Evolutionary conservation across 2,113 vertebrate species (phyloP).

Genomic region (Rhadina sibilatrix): DNA sequence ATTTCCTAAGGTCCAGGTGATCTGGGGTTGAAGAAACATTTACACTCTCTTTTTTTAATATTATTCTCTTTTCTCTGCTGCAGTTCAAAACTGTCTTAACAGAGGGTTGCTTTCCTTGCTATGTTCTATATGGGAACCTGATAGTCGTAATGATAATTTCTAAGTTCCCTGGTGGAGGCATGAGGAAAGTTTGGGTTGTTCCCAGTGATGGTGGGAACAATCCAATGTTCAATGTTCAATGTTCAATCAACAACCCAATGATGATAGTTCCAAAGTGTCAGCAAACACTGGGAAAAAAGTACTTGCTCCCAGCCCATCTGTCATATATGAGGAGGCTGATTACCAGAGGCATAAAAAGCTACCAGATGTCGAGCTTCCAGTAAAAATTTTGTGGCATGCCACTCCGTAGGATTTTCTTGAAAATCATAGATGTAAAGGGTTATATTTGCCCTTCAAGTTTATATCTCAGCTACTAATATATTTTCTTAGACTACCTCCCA

Average conservation of each 20-base stretch:
- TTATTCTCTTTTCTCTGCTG: not conserved
- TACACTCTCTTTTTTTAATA: not conserved
- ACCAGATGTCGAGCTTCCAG: not conserved
- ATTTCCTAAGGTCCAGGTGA: not conserved
- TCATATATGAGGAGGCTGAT: not conserved
- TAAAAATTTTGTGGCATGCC: not conserved
- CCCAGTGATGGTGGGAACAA: not conserved
- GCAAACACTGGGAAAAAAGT: not conserved
- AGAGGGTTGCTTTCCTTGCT: not conserved
- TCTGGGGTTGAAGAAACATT: not conserved
- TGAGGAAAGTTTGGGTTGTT: not conserved
- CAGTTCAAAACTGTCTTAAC: not conserved
- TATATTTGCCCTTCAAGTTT: conserved; percentile 1
- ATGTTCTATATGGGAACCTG: not conserved
- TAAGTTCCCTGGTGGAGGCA: not conserved
- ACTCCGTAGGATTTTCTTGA: not conserved
- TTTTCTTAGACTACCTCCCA: conserved; percentile 39
- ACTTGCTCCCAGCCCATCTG: not conserved
- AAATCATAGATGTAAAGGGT: not conserved
- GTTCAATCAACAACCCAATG: no score
- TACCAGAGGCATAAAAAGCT: not conserved
- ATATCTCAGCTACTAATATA: not conserved
- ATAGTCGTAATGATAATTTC: not conserved
- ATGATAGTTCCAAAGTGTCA: not conserved
- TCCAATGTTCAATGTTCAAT: no score